Conservation (phyloP, 1,140 invertebrate species). For the Trichomalopsis sarcophagae region DNA sequence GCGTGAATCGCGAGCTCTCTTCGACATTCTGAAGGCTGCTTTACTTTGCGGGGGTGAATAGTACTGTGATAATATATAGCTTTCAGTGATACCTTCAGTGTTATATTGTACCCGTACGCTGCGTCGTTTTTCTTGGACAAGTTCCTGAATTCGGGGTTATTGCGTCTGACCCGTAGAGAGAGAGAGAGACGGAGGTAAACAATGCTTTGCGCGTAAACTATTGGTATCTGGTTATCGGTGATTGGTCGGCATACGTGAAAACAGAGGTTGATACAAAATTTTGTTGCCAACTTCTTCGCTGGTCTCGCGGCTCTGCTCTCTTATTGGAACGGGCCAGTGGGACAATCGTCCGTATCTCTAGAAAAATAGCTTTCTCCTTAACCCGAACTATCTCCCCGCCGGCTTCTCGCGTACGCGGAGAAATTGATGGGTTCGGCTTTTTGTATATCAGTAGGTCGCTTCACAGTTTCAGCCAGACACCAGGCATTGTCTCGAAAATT, state of each 20-base stretch:
- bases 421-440: constrained; percentile 31
- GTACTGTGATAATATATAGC: constrained; percentile 25
- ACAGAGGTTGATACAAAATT: too few species aligned
- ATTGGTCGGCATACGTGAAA: too few species aligned
- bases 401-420: not conserved
- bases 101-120: not conserved
- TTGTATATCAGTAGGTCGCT: constrained; percentile 25
- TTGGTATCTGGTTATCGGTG: too few species aligned
- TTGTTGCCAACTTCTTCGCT: too few species aligned
- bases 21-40: too few species aligned
- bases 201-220: too few species aligned
- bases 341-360: not conserved
- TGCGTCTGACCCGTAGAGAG: too few species aligned
- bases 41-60: not conserved
- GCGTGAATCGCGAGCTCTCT: constrained; percentile 54
- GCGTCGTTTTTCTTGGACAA: too few species aligned
- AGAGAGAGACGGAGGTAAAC: too few species aligned
- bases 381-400: not conserved
- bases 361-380: constrained; percentile 40
- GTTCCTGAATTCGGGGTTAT: too few species aligned
- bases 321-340: constrained; percentile 38
- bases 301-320: not conserved
- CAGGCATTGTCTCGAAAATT: not conserved
- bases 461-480: not conserved
- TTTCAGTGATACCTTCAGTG: not conserved